Conservation (phyloP, 2,797 vertebrate species). For the Crocodylus rhombifer region DNA sequence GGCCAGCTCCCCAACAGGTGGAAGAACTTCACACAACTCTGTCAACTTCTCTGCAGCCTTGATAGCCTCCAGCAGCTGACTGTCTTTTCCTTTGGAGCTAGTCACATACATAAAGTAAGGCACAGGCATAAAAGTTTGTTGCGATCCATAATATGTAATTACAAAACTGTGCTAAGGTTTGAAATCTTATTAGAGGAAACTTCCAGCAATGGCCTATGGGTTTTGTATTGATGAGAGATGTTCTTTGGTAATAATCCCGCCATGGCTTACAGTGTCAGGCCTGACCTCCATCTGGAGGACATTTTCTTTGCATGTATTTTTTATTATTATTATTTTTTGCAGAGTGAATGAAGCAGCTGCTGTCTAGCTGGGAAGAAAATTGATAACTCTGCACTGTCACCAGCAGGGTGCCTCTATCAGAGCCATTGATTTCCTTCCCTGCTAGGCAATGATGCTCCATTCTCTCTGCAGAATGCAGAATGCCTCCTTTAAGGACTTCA, state of each 20-base stretch:
- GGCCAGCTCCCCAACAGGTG: neutral
- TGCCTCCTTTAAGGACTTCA: conserved; percentile 6
- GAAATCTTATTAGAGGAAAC: neutral
- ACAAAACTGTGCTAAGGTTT: neutral
- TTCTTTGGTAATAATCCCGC: neutral
- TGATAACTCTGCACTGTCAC: neutral
- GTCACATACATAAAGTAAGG: fast-evolving
- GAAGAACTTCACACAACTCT: neutral
- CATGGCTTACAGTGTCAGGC: neutral
- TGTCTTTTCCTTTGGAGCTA: too few species aligned
- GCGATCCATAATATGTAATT: neutral
- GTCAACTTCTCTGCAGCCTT: neutral
- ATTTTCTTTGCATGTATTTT: neutral
- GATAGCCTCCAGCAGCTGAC: fast-evolving
- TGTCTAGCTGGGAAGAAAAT: conserved; percentile 45
- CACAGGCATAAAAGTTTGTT: fast-evolving
- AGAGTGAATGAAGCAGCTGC: conserved; percentile 37
- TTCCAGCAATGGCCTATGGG: neutral
- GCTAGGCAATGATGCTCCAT: neutral
- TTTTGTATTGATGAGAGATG: neutral
- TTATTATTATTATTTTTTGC: neutral
- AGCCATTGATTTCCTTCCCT: conserved; percentile 30
- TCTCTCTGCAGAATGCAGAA: conserved; percentile 21
- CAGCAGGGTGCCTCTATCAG: neutral
- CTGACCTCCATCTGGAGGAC: neutral